These are phyloP conservation scores for Oncorhynchus nerka DNA, from an alignment of 2,113 vertebrate species.

Conservation along the genomic window DNA sequence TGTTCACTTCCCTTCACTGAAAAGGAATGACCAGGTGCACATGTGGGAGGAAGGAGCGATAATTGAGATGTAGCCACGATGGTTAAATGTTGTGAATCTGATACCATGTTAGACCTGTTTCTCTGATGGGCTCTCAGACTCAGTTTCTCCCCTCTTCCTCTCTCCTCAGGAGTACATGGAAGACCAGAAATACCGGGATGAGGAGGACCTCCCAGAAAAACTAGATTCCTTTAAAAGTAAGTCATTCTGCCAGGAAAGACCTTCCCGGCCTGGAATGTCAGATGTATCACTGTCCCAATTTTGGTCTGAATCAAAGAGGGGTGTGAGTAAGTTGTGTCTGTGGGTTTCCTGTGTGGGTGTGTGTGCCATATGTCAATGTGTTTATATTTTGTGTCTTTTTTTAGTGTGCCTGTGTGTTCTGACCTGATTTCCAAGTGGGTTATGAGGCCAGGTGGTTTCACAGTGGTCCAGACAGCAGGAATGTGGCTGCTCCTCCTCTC, in stretches of 20 bases:
- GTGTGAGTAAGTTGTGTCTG: background rate
- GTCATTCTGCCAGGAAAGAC: constrained; percentile 27
- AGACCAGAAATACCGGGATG: constrained; percentile 93
- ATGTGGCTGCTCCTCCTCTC: constrained; percentile 56
- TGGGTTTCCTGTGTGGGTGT: background rate
- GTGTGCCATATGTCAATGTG: background rate
- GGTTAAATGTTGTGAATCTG: too few species aligned
- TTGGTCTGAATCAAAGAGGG: background rate
- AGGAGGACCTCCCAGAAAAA: constrained; percentile 89
- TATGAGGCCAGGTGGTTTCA: constrained; percentile 39
- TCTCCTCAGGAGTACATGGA: constrained; percentile 86
- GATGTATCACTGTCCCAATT: constrained; percentile 1
- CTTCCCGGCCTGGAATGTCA: background rate
- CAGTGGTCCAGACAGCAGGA: constrained; percentile 52
- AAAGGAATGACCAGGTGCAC: too few species aligned
- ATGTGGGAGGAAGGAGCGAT: too few species aligned
- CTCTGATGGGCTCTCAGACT: background rate
- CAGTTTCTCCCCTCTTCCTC: background rate
- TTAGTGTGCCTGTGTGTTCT: constrained; percentile 9
- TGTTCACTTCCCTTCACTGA: too few species aligned
- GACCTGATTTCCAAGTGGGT: constrained; percentile 44
- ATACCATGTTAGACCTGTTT: too few species aligned
- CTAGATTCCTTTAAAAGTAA: constrained; percentile 93
- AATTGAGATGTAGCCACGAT: too few species aligned
- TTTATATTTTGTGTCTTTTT: background rate